phyloP scores from a whole-genome alignment of 2,888 invertebrate genomes.

The Stenchaetothrips biformis region DNA sequence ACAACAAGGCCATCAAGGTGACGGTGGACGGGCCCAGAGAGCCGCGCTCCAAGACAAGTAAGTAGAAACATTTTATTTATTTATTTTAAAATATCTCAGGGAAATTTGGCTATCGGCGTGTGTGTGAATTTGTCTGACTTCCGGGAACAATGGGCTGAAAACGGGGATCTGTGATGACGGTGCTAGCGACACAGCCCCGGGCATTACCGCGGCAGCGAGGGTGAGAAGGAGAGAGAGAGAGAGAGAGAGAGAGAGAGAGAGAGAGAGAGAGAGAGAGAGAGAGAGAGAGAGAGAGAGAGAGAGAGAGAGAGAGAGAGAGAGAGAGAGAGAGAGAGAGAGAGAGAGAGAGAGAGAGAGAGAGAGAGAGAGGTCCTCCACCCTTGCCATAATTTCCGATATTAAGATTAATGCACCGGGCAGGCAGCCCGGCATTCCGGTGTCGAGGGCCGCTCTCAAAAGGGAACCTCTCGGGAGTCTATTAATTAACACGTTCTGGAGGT shows the following conservation, averaged over 20 bases:
- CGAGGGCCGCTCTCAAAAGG: too few species aligned
- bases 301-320: background rate
- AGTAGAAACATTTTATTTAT: too few species aligned
- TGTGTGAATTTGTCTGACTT: too few species aligned
- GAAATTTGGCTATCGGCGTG: too few species aligned
- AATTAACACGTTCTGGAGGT: background rate
- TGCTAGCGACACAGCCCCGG: background rate
- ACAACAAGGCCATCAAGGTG: slow-evolving; percentile 96
- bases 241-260: background rate
- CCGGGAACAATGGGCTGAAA: too few species aligned
- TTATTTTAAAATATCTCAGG: too few species aligned
- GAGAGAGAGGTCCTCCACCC: background rate
- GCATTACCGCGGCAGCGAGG: background rate
- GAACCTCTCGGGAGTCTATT: slow-evolving; percentile 12
- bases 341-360: background rate
- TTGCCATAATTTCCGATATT: background rate
- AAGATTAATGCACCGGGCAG: background rate
- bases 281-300: background rate
- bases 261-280: background rate
- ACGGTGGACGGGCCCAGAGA: slow-evolving; percentile 99
- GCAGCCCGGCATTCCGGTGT: too few species aligned
- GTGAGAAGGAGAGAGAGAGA: background rate
- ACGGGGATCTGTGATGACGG: background rate
- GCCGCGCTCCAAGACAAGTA: slow-evolving; percentile 96
- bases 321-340: too few species aligned